These are phyloP conservation scores for Pterophyllum scalare DNA, from an alignment of 2,113 vertebrate genomes.

Conservation along the genomic window DNA sequence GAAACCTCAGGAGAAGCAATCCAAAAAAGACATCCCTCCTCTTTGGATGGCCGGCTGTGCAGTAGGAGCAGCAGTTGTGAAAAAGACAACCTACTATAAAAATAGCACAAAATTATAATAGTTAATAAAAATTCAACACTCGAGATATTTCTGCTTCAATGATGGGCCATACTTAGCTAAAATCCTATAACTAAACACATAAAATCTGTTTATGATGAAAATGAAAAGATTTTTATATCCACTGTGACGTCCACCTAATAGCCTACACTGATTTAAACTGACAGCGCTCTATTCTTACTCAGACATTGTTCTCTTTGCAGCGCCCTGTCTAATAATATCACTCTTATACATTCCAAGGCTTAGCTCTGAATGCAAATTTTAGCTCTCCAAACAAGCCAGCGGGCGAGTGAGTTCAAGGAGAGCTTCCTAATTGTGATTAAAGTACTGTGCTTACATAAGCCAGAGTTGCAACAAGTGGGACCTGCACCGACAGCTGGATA, in stretches of 20 bases:
- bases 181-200: constrained; percentile 13
- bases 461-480: constrained; percentile 66
- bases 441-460: constrained; percentile 61
- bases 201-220: constrained; percentile 10
- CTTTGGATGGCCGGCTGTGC: constrained; percentile 20
- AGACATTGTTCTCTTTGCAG: constrained; percentile 51
- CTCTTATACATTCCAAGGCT: constrained; percentile 55
- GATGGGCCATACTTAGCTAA: not conserved
- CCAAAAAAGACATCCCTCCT: constrained; percentile 48
- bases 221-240: constrained; percentile 28
- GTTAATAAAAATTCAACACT: constrained; percentile 20
- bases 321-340: constrained; percentile 40
- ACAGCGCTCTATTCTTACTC: constrained; percentile 36
- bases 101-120: constrained; percentile 4
- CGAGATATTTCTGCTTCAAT: constrained; percentile 1
- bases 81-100: constrained; percentile 22
- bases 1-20: constrained; percentile 52
- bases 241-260: constrained; percentile 24
- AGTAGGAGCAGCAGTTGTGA: constrained; percentile 8
- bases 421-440: constrained; percentile 75
- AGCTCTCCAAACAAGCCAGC: constrained; percentile 66
- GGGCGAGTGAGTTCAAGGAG: constrained; percentile 69
- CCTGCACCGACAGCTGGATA: constrained; percentile 39
- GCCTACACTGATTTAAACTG: constrained; percentile 37
- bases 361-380: constrained; percentile 67